Evolutionary conservation across 2,113 vertebrate genomes (phyloP), one percentile per base, ranked within the genome.

Genomic region (Ondatra zibethicus): DNA sequence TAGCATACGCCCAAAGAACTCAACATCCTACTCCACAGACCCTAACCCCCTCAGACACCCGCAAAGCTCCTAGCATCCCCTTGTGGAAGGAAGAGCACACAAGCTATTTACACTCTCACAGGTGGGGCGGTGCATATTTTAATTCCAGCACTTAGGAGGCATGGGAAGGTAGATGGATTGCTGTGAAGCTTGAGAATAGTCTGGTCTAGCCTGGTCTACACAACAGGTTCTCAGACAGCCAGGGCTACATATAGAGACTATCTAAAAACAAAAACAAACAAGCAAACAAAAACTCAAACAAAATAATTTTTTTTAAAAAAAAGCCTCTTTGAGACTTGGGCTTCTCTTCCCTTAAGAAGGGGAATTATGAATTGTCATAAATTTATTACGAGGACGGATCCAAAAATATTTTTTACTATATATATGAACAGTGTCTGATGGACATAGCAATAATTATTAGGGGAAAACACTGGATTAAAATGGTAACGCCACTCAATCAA

Each of bases 301-400:
- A 78, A n/a, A n/a, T 72, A n/a, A 2, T 50, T 45, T 39, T 72
- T 72, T 7, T 0, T 61, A 39, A n/a, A 36, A 81, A 50, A 16
- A 61, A 25, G 19, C 14, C 13, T 42, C 16, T 50, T 42, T 86
- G 63, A 68, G 42, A 21, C 72, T 27, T 89, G 23, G 93, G 16
- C 13, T 65, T 92, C 63, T 73, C 55, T 77, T 91, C 86, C n/a
- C 84, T 87, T 96, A 81, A 96, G 88, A 89, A 87, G 1, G 19
- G 2, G 9, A 39, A 78, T 70, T 90, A n/a, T 78, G 21, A 7
- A 68, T 42, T 25, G 47, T 76, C 66, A 87, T 52, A 70, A 84
- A 68, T 70, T 45, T 78, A 12, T 66, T 70, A 31, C 4, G n/a
- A 97, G 25, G n/a, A 89, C 0, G 33, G 4, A 17, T 14, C 39